Conservation (phyloP, 2,113 vertebrate genomes). For the Alethe diademata region DNA sequence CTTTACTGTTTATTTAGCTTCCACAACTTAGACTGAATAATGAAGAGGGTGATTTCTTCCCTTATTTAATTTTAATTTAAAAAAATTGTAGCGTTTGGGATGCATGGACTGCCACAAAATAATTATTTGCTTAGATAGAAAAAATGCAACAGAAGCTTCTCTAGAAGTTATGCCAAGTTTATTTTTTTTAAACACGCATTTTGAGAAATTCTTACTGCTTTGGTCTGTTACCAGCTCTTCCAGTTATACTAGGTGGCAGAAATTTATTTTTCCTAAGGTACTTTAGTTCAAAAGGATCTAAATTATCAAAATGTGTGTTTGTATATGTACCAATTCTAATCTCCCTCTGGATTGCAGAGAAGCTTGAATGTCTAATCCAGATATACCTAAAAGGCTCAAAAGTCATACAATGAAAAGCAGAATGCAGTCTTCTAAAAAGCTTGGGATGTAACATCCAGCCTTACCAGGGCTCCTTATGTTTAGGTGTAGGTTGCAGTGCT, state of each 20-base stretch:
- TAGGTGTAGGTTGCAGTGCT: neutral
- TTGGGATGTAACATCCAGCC: neutral
- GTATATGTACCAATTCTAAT: neutral
- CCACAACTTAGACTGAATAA: neutral
- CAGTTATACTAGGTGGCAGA: neutral
- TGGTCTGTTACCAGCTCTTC: neutral
- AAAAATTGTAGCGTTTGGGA: neutral
- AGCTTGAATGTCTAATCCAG: neutral
- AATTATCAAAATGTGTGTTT: neutral
- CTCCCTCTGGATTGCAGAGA: neutral
- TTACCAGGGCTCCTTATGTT: neutral
- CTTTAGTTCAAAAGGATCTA: neutral
- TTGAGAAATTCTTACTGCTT: neutral
- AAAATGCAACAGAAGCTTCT: neutral
- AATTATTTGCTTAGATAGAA: neutral
- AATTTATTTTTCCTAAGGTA: neutral
- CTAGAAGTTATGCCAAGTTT: neutral
- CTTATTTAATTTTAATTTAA: neutral
- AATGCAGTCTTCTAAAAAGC: neutral
- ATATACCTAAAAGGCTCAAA: neutral
- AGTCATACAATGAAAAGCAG: neutral
- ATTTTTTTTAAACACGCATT: neutral
- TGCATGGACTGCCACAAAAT: neutral
- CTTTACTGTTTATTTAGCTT: neutral
- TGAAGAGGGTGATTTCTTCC: neutral